Conservation (phyloP, 2,113 vertebrate species). For the Poeciliopsis occidentalis region DNA sequence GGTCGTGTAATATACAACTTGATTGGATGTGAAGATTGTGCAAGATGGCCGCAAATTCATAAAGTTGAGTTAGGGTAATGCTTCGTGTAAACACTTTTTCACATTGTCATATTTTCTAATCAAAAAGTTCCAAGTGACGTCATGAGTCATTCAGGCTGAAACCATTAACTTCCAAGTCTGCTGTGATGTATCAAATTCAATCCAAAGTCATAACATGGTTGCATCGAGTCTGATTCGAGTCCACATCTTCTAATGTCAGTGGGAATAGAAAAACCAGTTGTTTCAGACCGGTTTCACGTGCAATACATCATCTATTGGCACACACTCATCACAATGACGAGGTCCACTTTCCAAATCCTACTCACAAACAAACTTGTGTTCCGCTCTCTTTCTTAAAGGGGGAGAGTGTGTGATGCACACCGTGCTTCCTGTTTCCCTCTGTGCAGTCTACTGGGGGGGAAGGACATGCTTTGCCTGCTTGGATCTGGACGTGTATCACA, state of each 20-base stretch:
- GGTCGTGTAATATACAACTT: neutral
- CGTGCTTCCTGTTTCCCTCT: constrained; percentile 29
- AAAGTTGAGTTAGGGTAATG: neutral
- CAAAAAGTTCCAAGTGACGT: too few relatives aligned
- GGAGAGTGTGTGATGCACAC: constrained; percentile 33
- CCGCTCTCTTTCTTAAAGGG: constrained; percentile 16
- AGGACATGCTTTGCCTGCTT: constrained; percentile 15
- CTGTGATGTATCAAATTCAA: too few relatives aligned
- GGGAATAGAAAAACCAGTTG: constrained; percentile 44
- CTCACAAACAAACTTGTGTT: neutral
- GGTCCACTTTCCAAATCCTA: constrained; percentile 32
- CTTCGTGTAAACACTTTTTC: neutral
- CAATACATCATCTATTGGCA: constrained; percentile 60
- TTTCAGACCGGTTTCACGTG: constrained; percentile 63
- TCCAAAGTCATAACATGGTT: too few relatives aligned
- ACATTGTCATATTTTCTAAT: neutral
- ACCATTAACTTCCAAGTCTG: neutral
- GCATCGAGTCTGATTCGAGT: neutral
- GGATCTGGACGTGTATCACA: constrained; percentile 23
- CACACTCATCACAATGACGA: constrained; percentile 35
- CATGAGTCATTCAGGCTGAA: too few relatives aligned
- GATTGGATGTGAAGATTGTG: neutral
- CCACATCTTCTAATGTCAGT: neutral
- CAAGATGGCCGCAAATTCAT: neutral
- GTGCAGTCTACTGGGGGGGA: constrained; percentile 1